A percentile compares a stretch with the other conserved stretches of the same genome.
Evolutionary conservation across 2,888 invertebrate genomes (phyloP).

Genomic region (Itoplectis maculator): DNA sequence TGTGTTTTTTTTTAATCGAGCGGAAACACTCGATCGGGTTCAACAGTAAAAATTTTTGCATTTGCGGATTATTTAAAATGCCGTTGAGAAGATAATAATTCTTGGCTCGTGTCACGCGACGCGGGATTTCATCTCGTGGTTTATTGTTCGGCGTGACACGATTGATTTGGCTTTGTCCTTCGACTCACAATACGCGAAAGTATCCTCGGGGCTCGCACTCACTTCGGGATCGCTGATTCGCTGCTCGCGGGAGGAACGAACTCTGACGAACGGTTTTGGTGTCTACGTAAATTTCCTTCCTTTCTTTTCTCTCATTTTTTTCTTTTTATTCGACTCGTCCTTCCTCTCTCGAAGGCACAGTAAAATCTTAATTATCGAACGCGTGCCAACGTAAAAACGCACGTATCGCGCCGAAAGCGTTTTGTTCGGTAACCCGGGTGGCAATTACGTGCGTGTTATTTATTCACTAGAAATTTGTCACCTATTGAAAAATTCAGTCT

Average conservation of each 20-base stretch:
- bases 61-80: constrained; percentile 46
- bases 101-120: constrained; percentile 14
- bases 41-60: constrained; percentile 22
- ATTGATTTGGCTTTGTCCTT: constrained; percentile 18
- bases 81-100: constrained; percentile 17
- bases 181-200: constrained; percentile 3
- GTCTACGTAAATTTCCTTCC: background rate
- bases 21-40: constrained; percentile 13
- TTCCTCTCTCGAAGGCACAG: constrained; percentile 61
- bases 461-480: constrained; percentile 45
- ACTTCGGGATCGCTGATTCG: background rate
- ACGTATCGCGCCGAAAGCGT: constrained; percentile 29
- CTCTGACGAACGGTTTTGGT: constrained; percentile 9
- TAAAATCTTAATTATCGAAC: constrained; percentile 57
- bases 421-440: constrained; percentile 13
- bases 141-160: constrained; percentile 31
- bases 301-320: constrained; percentile 26
- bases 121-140: constrained; percentile 38
- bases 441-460: constrained; percentile 27
- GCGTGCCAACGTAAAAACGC: constrained; percentile 54
- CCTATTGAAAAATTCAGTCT: constrained; percentile 54
- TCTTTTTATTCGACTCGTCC: constrained; percentile 19
- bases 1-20: constrained; percentile 6
- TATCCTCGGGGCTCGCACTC: background rate
- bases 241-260: constrained; percentile 17